Percentiles rank a stretch among this genome's conserved stretches.
phyloP scores from a whole-genome alignment of 1,140 invertebrate genomes.

The Aphis gossypii region DNA sequence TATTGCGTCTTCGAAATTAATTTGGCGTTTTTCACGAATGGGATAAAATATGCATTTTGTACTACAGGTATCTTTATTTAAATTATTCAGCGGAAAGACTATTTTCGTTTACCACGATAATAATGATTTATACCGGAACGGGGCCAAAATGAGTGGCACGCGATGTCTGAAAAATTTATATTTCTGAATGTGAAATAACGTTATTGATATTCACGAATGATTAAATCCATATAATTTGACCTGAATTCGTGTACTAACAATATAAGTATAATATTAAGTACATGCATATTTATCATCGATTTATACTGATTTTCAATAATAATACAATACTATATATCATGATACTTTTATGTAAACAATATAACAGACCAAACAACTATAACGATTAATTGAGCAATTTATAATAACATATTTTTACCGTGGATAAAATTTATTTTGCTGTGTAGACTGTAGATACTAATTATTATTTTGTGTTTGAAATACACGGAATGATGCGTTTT shows the following conservation, averaged over 20 bases:
- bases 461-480: neutral
- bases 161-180: constrained; percentile 9
- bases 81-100: neutral
- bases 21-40: neutral
- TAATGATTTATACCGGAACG: neutral
- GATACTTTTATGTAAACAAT: neutral
- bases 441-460: no score
- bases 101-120: neutral
- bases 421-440: neutral
- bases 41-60: neutral
- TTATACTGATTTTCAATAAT: neutral
- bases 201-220: neutral
- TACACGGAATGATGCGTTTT: neutral
- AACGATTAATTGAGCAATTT: neutral
- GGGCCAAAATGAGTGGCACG: neutral
- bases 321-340: neutral
- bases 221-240: neutral
- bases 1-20: neutral
- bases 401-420: neutral
- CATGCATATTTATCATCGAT: neutral
- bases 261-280: neutral
- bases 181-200: neutral
- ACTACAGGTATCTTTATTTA: neutral
- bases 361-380: neutral
- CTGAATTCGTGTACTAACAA: neutral